Percentiles rank a stretch among this genome's conserved stretches.
phyloP scores from a whole-genome alignment of 2,797 vertebrate species.

The Pteropus rufus region DNA sequence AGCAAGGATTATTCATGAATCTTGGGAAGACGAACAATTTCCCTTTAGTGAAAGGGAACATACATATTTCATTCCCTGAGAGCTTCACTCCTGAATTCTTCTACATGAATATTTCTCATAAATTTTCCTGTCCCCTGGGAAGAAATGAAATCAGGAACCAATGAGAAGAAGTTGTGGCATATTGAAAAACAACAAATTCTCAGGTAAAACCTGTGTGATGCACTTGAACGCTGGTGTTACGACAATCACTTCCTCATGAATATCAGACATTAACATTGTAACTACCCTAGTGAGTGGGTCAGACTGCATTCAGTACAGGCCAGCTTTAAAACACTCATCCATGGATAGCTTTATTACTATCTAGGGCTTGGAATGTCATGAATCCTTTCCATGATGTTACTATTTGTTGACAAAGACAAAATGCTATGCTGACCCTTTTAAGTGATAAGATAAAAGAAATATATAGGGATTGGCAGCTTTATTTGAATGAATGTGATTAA shows the following conservation, averaged over 20 bases:
- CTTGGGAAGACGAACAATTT: conserved; percentile 59
- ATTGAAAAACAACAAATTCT: conserved; percentile 11
- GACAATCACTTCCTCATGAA: background rate
- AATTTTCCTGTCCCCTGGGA: background rate
- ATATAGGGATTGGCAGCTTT: background rate
- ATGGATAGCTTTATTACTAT: background rate
- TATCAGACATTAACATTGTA: background rate
- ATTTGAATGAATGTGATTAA: background rate
- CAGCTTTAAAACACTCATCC: background rate
- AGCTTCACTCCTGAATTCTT: conserved; percentile 57
- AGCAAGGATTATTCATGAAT: conserved; percentile 66
- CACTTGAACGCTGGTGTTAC: background rate
- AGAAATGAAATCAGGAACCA: conserved; percentile 51
- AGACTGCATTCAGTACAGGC: background rate
- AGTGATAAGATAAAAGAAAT: conserved; percentile 5
- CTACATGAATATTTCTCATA: conserved; percentile 62
- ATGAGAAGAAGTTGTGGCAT: background rate
- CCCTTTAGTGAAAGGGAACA: conserved; percentile 16
- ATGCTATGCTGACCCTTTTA: background rate
- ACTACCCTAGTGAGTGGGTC: background rate
- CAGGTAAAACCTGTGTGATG: background rate
- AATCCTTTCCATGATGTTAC: background rate
- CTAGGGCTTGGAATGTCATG: background rate
- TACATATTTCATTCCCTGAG: conserved; percentile 53
- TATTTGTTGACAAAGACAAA: conserved; percentile 15